Base-by-base conservation (phyloP, 2,888 invertebrate species). In the Meiosimyza decipiens region DNA sequence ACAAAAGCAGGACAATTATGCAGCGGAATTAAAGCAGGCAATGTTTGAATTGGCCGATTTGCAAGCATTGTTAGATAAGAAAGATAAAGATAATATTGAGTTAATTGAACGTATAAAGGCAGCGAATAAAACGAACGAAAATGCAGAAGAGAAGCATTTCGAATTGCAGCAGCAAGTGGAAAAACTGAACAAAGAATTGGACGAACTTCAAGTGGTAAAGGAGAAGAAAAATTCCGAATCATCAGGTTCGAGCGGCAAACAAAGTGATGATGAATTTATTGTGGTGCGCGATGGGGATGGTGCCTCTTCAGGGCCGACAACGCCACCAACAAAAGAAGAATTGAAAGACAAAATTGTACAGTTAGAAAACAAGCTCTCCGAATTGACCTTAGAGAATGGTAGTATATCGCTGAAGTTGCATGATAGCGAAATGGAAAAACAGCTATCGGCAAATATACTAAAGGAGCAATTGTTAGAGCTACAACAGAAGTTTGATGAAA, bases 271-370 rank as follows among this genome's bases (percentile, higher is more conserved):
- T 81, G 75, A 84, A 81, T 78, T 47, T 11, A 86, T 86, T 70
- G 84, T 86, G 16, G 84, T 86, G 9, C 80, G 84, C 33, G 83
- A 84, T 49, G 77, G 81, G 9, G 84, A 85, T 59, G 78, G 80
- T 6, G 77, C 79, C 13, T 75, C 82, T 15, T 80, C 78, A 13
- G 79, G 78, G 9, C 78, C 80, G 5, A 79, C 80, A 0, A 76
- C 78, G 40, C 81, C 81, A 3, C 80, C 80, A 2, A 76, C 79
- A 1, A 86, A 85, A 67, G 83, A 83, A 70, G 80, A 83, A 67
- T 68, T 85, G 49, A 86, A 87, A 71, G 82, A 86, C 70, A 85
- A 87, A 74, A 79, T 88, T 6, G 83, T 83, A 60, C 77, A 82
- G 11, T 70, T 84, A 51, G 83, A 85, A 75, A 77, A 82, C 51